phyloP scores from a whole-genome alignment of 1,140 invertebrate species.

The Pogonognathellus flavescens region DNA sequence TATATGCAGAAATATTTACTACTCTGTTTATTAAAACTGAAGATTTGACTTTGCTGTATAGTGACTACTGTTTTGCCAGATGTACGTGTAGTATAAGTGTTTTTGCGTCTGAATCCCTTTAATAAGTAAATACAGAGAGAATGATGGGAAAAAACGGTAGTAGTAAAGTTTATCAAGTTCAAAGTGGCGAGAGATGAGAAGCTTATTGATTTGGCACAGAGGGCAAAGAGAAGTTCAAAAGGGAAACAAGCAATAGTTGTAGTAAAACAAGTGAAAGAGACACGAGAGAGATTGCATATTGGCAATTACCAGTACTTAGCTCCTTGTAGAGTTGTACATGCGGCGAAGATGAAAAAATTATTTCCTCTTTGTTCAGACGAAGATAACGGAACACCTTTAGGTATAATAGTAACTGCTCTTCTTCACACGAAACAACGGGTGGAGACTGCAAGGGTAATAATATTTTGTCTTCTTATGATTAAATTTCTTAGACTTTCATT shows the following conservation, averaged over 20 bases:
- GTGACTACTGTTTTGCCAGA: slow-evolving; percentile 5
- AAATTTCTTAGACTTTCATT: too few relatives aligned
- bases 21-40: too few relatives aligned
- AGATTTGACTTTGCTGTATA: neutral
- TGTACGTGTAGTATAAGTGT: too few relatives aligned
- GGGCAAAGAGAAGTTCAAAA: neutral
- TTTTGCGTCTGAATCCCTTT: neutral
- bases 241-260: too few relatives aligned
- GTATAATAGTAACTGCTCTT: neutral
- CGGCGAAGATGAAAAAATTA: slow-evolving; percentile 1
- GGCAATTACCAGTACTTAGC: neutral
- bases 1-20: too few relatives aligned
- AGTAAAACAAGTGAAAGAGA: neutral
- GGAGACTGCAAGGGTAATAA: too few relatives aligned
- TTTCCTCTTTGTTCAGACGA: neutral
- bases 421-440: neutral
- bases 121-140: neutral
- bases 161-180: slow-evolving; percentile 25
- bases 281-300: neutral
- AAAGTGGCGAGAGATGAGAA: neutral
- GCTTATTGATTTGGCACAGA: slow-evolving; percentile 7
- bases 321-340: too few relatives aligned
- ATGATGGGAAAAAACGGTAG: neutral
- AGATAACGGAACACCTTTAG: too few relatives aligned
- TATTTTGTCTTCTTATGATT: too few relatives aligned